A percentile compares a stretch with the other conserved stretches of the same genome.
Conservation (phyloP, 2,113 vertebrate genomes). For the Neodon shergylaensis region DNA sequence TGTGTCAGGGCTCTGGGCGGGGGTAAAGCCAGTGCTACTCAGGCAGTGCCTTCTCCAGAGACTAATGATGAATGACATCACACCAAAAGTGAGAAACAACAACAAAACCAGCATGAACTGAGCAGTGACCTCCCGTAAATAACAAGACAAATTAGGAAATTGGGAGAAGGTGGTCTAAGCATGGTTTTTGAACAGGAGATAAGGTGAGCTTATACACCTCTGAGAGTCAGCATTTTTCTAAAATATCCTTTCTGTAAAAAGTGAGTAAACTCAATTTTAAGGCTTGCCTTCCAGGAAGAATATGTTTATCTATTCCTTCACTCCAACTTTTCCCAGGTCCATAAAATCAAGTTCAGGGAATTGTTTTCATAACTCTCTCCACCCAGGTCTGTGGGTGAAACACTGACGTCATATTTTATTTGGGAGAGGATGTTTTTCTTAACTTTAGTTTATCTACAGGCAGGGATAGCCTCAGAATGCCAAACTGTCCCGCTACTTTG, state of each 20-base stretch:
- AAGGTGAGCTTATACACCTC: neutral
- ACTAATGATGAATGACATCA: neutral
- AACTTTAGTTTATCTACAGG: neutral
- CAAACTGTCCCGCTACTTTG: neutral
- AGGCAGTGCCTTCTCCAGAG: neutral
- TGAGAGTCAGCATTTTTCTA: neutral
- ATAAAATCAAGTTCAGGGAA: neutral
- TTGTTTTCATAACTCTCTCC: neutral
- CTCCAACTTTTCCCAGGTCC: neutral
- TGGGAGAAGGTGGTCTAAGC: neutral
- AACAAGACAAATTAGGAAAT: neutral
- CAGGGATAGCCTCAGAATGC: neutral
- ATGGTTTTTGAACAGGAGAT: neutral
- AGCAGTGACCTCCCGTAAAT: neutral
- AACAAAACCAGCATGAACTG: neutral
- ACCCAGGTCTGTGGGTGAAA: neutral
- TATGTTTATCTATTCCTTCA: neutral
- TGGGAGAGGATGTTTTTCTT: neutral
- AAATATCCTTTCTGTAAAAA: neutral
- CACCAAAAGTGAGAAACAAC: neutral
- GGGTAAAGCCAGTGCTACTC: neutral
- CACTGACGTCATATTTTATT: constrained; percentile 3
- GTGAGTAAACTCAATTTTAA: neutral
- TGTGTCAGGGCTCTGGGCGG: neutral
- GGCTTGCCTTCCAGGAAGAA: neutral